Conservation (phyloP, 1,140 invertebrate genomes). For the Apis florea region DNA sequence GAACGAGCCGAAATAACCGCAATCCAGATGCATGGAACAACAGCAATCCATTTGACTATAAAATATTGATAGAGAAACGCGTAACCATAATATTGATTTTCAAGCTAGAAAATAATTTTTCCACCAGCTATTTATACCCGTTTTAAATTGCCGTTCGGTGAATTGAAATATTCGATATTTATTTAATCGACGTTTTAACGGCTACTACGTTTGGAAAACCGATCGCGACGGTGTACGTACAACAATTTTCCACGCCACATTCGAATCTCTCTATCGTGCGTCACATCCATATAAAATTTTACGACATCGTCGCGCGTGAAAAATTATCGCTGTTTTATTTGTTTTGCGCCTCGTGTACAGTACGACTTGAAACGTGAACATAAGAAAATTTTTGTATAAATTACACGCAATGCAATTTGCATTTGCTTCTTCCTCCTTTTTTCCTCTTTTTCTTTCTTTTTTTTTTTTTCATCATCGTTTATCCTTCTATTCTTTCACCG, state of each 20-base stretch:
- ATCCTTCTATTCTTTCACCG: no score
- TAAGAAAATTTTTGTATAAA: constrained; percentile 49
- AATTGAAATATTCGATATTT: constrained; percentile 29
- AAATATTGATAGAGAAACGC: background rate
- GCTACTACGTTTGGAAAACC: background rate
- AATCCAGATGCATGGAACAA: no score
- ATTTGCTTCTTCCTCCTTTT: background rate
- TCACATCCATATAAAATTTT: constrained; percentile 17
- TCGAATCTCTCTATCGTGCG: background rate
- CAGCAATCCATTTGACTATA: background rate
- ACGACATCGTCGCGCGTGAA: constrained; percentile 16
- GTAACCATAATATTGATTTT: background rate
- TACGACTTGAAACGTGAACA: constrained; percentile 18
- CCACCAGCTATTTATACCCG: background rate
- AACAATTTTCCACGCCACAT: background rate
- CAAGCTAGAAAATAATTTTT: background rate
- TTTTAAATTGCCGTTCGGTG: background rate
- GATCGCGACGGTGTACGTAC: background rate
- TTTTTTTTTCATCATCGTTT: background rate
- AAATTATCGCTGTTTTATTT: constrained; percentile 34
- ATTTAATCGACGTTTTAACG: constrained; percentile 37
- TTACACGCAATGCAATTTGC: constrained; percentile 15
- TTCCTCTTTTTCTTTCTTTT: background rate
- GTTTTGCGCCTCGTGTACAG: constrained; percentile 4
- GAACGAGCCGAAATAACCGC: background rate